These are phyloP conservation scores for Burhinus bistriatus DNA, from an alignment of 2,113 vertebrate species.

Conservation along the genomic window DNA sequence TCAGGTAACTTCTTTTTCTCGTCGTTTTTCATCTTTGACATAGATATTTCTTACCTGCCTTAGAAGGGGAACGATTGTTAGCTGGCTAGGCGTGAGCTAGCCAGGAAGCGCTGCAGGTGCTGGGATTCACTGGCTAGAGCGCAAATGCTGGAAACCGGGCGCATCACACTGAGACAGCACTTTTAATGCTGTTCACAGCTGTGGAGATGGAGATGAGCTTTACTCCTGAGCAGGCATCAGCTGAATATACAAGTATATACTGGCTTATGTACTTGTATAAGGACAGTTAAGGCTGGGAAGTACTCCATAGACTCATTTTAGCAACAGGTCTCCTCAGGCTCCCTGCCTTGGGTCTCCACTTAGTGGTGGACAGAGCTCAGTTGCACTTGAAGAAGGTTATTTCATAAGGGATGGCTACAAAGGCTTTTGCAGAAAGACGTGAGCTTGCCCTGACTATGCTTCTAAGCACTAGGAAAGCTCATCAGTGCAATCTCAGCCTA, in stretches of 20 bases:
- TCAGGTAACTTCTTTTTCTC: neutral
- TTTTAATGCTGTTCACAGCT: neutral
- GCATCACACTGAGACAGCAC: neutral
- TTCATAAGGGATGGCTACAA: neutral
- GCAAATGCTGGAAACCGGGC: neutral
- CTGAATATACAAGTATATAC: neutral
- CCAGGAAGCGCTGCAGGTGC: neutral
- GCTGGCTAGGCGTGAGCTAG: neutral
- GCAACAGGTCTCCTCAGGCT: neutral
- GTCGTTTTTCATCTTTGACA: neutral
- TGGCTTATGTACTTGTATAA: neutral
- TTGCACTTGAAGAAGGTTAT: neutral
- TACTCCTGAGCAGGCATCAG: neutral
- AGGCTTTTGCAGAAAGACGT: neutral
- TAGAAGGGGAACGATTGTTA: no score
- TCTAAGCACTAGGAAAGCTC: neutral
- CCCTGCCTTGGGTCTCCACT: neutral
- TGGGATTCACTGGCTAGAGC: neutral
- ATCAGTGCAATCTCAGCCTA: neutral
- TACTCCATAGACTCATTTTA: neutral
- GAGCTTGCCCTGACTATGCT: neutral
- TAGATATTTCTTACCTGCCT: neutral
- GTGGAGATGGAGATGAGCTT: neutral
- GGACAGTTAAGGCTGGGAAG: neutral
- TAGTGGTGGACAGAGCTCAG: neutral